phyloP scores from a whole-genome alignment of 1,140 invertebrate species.

The Drosophila yakuba region DNA sequence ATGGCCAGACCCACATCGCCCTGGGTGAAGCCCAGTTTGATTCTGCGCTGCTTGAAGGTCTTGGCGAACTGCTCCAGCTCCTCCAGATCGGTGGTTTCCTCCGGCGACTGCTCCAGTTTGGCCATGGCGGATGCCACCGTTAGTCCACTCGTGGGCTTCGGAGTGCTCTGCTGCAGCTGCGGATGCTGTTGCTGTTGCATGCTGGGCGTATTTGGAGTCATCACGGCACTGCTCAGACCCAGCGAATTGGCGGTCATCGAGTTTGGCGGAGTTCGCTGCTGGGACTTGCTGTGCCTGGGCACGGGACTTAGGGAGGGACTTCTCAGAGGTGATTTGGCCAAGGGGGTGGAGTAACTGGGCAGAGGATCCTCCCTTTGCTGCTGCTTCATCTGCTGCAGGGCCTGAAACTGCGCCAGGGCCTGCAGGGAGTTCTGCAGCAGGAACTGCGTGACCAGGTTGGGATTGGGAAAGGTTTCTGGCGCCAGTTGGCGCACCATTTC shows the following conservation, averaged over 20 bases:
- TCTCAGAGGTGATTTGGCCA: slow-evolving; percentile 85
- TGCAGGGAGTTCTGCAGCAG: slow-evolving; percentile 86
- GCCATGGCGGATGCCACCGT: slow-evolving; percentile 85
- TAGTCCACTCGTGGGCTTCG: slow-evolving; percentile 49
- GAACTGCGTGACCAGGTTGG: slow-evolving; percentile 74
- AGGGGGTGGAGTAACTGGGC: slow-evolving; percentile 79
- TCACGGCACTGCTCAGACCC: slow-evolving; percentile 81
- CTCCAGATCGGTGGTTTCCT: slow-evolving; percentile 97
- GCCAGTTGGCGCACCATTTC: slow-evolving; percentile 79
- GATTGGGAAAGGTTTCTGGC: slow-evolving; percentile 70
- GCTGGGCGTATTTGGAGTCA: slow-evolving; percentile 87
- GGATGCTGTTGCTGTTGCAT: slow-evolving; percentile 59
- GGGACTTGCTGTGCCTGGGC: slow-evolving; percentile 65
- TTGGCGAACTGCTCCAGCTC: slow-evolving; percentile 98
- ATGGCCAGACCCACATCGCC: slow-evolving; percentile 99
- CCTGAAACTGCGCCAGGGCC: slow-evolving; percentile 92
- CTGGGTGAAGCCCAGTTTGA: slow-evolving; percentile 99
- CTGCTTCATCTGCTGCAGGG: slow-evolving; percentile 91
- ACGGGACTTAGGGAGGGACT: slow-evolving; percentile 86
- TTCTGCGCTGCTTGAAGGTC: slow-evolving; percentile 97
- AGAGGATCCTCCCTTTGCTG: slow-evolving; percentile 84
- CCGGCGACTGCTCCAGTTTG: slow-evolving; percentile 91
- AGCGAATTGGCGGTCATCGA: slow-evolving; percentile 52
- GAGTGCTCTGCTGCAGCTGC: slow-evolving; percentile 53
- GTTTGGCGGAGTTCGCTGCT: slow-evolving; percentile 85